These are phyloP conservation scores for Ricordea florida DNA, from an alignment of 92 coral and sea anemone species.

Conservation along the genomic window DNA sequence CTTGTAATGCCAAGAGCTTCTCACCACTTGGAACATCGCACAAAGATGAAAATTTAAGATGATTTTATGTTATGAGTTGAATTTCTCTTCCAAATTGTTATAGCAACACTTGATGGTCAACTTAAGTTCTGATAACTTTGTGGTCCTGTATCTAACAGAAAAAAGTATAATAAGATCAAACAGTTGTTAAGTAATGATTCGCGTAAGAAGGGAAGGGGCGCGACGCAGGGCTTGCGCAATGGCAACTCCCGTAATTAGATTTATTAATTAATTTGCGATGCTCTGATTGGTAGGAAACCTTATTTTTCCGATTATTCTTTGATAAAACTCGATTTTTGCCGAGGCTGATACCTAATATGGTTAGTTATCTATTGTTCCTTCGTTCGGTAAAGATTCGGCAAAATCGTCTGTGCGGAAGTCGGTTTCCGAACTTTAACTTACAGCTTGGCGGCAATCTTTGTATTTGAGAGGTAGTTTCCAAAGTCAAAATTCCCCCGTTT, in stretches of 20 bases:
- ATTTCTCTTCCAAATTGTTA: too few species aligned
- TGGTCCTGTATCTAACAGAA: too few species aligned
- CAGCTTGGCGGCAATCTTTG: not conserved
- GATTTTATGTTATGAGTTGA: too few species aligned
- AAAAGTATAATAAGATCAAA: too few species aligned
- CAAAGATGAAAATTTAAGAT: too few species aligned
- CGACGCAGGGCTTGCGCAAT: not conserved
- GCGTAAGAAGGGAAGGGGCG: conserved; percentile 1
- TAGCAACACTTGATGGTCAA: too few species aligned
- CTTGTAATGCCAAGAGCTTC: too few species aligned
- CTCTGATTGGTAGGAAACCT: conserved; percentile 4
- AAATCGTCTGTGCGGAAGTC: conserved; percentile 7
- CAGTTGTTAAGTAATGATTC: not conserved
- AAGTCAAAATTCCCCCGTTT: not conserved
- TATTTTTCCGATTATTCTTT: not conserved
- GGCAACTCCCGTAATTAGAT: not conserved
- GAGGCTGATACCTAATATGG: not conserved
- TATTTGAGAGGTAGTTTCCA: not conserved
- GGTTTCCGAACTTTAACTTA: not conserved
- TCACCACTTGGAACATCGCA: too few species aligned
- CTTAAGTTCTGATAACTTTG: not conserved
- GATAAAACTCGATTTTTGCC: not conserved
- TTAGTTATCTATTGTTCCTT: not conserved
- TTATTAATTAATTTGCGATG: not conserved
- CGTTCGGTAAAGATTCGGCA: not conserved